phyloP scores from a whole-genome alignment of 2,888 invertebrate genomes.

The Sericinus montela region DNA sequence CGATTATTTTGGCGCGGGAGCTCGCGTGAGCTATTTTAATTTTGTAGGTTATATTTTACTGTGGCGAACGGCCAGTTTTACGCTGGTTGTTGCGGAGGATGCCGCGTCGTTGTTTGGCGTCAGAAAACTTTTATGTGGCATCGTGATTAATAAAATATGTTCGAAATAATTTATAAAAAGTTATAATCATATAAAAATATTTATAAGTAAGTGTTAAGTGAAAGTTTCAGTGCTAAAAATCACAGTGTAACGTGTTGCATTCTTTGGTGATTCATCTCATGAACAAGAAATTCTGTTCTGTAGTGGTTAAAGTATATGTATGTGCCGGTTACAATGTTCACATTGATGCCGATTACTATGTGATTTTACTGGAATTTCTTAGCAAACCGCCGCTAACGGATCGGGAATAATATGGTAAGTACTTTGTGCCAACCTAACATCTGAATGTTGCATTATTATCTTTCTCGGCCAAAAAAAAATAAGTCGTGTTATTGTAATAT shows the following conservation, averaged over 20 bases:
- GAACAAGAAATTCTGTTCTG: slow-evolving; percentile 65
- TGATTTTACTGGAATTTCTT: slow-evolving; percentile 18
- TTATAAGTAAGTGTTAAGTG: slow-evolving; percentile 39
- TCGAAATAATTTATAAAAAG: not conserved
- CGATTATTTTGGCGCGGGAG: slow-evolving; percentile 40
- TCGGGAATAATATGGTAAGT: slow-evolving; percentile 16
- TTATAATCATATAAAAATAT: slow-evolving; percentile 2
- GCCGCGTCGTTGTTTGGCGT: slow-evolving; percentile 42
- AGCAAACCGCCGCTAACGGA: slow-evolving; percentile 2
- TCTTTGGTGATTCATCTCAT: slow-evolving; percentile 73
- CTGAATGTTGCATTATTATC: too few species aligned
- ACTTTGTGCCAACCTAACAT: too few species aligned
- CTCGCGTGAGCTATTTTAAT: slow-evolving; percentile 50
- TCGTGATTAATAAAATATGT: slow-evolving; percentile 46
- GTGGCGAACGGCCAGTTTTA: slow-evolving; percentile 49
- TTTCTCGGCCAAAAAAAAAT: too few species aligned
- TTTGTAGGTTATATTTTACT: slow-evolving; percentile 65
- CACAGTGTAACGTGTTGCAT: slow-evolving; percentile 57
- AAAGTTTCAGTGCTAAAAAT: slow-evolving; percentile 45
- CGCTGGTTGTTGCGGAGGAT: slow-evolving; percentile 41
- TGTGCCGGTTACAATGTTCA: slow-evolving; percentile 51
- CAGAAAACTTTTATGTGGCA: slow-evolving; percentile 60
- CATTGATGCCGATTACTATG: slow-evolving; percentile 6
- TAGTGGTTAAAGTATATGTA: slow-evolving; percentile 35
- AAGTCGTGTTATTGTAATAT: not conserved